Evolutionary conservation across 2,888 invertebrate species (phyloP).

Genomic region (Tineola bisselliella): DNA sequence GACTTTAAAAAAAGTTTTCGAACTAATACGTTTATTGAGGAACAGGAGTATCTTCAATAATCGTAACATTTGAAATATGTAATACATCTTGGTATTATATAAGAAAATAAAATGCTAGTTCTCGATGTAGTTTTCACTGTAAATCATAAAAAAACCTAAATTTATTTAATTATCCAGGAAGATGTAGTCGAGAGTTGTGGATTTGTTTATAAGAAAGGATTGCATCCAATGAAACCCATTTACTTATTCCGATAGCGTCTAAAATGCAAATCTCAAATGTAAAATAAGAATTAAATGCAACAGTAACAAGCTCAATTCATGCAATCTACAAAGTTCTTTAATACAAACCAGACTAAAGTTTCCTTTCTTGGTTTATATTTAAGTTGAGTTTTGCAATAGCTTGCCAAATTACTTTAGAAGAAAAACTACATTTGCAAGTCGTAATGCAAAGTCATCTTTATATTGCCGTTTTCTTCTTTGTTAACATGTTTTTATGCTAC

Average conservation of each 20-base stretch:
- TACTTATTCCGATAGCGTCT: slow-evolving; percentile 13
- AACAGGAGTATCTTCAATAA: no score
- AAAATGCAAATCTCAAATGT: slow-evolving; percentile 8
- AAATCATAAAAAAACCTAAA: no score
- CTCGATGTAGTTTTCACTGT: no score
- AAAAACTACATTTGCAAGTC: slow-evolving; percentile 11
- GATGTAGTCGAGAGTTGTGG: no score
- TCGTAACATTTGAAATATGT: no score
- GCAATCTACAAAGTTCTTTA: slow-evolving; percentile 14
- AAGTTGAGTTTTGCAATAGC: slow-evolving; percentile 12
- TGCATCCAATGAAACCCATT: slow-evolving; percentile 10
- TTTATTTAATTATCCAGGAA: no score
- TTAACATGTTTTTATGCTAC: not conserved
- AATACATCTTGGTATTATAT: no score
- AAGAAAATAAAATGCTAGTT: no score
- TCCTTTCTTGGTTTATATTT: slow-evolving; percentile 10
- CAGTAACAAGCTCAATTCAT: slow-evolving; percentile 29
- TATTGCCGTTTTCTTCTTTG: not conserved
- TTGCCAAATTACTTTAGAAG: slow-evolving; percentile 12
- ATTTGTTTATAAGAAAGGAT: not conserved
- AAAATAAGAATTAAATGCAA: slow-evolving; percentile 22
- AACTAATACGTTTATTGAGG: no score
- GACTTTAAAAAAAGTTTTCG: no score
- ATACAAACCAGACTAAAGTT: not conserved
- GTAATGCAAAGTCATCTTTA: slow-evolving; percentile 5